Base-by-base conservation (phyloP, 2,888 invertebrate species). In the Drosophila atroscutellata region DNA sequence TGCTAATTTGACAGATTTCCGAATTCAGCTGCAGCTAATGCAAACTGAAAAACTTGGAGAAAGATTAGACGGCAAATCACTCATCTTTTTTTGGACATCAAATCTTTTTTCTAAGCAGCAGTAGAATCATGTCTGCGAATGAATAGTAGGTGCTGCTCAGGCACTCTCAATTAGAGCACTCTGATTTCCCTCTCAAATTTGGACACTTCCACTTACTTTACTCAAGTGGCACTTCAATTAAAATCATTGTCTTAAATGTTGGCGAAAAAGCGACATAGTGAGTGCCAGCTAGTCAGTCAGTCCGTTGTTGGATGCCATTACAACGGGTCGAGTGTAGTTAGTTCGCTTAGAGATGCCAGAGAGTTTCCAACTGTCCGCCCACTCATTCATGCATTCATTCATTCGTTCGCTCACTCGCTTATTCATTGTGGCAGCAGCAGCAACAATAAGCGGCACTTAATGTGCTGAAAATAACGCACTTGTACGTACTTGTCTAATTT, bases 221-320 rank as follows among this genome's bases (percentile, higher is more conserved):
- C 64, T 51, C 89, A 80, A 85, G 86, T 87, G 86, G 72, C 89
- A 86, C 86, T 86, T 83, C 88, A 86, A 86, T 86, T 88, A 86
- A 90, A 86, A 86, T 86, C 86, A 88, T 90, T 90, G 86, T 88
- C 90, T 83, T 88, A 77, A 78, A 78, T 89, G 86, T 65, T 65
- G 62, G 61, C 56, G 37, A 75, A 67, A 45, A 64, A 64, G 50
- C 64, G 47, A 66, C 64, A 64, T 52, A 55, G 47, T 28, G 34
- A 57, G 51, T 37, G 39, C 26, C 26, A 36, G 36, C n/a, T 26
- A 59, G 58, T 20, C 24, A 26, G 45, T 13, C 24, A 11, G 49
- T 5, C 66, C 8, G 45, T 24, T 24, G 56, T 34, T 59, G 45
- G 57, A 42, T 75, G 60, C 60, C 42, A 56, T 74, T 63, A 75